Evolutionary conservation across 2,888 invertebrate genomes (phyloP).

Genomic region (Gibbula magus): DNA sequence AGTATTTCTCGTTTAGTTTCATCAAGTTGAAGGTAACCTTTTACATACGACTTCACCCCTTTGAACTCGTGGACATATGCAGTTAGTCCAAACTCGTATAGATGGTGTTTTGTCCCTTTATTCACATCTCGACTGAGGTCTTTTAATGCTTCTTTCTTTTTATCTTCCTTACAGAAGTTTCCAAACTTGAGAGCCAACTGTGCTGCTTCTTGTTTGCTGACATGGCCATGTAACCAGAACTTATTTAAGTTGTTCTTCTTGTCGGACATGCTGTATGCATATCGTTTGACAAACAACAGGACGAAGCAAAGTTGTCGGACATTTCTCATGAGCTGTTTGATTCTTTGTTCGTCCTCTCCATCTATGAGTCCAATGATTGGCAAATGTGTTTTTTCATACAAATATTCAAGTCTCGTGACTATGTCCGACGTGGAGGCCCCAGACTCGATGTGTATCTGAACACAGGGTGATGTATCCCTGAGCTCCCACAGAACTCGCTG

Average conservation of each 20-base stretch:
- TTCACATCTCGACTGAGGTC: neutral
- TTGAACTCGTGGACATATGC: constrained; percentile 43
- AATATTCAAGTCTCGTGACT: constrained; percentile 33
- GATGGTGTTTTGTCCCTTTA: constrained; percentile 8
- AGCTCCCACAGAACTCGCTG: constrained; percentile 54
- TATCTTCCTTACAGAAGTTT: constrained; percentile 32
- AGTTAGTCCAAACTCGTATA: constrained; percentile 50
- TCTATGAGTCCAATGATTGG: constrained; percentile 49
- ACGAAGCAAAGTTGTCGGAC: constrained; percentile 32
- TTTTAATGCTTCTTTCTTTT: constrained; percentile 6
- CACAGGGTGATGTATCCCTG: constrained; percentile 44
- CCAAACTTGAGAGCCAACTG: constrained; percentile 37
- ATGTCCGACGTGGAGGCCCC: constrained; percentile 37
- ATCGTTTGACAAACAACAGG: constrained; percentile 43
- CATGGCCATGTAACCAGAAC: constrained; percentile 38
- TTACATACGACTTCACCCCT: constrained; percentile 45
- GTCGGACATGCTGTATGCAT: constrained; percentile 31
- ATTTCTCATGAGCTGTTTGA: constrained; percentile 33
- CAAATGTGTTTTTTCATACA: constrained; percentile 45
- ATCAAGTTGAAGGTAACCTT: constrained; percentile 41
- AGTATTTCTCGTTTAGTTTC: constrained; percentile 24
- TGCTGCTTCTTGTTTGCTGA: constrained; percentile 40
- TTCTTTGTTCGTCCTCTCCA: constrained; percentile 49
- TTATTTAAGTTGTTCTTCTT: neutral
- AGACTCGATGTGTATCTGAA: constrained; percentile 37